Percentiles rank a stretch among this genome's conserved stretches.
Conservation (phyloP, 2,888 invertebrate species). For the Oscheius sp. region DNA sequence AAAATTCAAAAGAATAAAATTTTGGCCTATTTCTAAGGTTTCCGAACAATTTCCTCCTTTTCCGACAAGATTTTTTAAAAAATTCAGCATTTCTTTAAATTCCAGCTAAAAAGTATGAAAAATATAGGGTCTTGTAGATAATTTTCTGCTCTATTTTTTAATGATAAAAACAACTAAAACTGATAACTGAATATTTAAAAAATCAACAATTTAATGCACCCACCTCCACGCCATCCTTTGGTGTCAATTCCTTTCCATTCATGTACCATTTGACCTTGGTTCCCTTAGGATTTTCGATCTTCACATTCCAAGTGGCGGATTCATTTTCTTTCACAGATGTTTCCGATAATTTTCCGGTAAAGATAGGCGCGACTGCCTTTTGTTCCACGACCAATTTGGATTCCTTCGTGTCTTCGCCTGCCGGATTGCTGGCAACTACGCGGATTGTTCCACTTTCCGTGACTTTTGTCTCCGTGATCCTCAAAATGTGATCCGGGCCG, state of each 20-base stretch:
- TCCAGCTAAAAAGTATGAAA: no score
- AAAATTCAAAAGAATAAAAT: background rate
- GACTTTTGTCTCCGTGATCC: conserved; percentile 51
- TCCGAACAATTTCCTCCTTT: no score
- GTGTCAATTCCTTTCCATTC: conserved; percentile 59
- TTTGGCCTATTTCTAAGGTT: background rate
- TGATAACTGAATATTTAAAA: background rate
- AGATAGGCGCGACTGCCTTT: conserved; percentile 82
- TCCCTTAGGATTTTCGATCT: conserved; percentile 54
- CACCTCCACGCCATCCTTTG: conserved; percentile 48
- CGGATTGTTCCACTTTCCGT: conserved; percentile 58
- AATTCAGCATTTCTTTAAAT: no score
- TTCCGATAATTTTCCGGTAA: conserved; percentile 85
- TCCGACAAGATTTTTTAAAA: no score
- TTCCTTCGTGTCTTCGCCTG: conserved; percentile 56
- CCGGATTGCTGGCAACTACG: conserved; percentile 63
- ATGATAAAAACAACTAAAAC: no score
- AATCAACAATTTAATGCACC: no score
- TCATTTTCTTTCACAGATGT: conserved; percentile 87
- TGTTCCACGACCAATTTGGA: conserved; percentile 69
- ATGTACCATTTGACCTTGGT: conserved; percentile 63
- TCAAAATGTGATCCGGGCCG: conserved; percentile 52
- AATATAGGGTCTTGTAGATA: no score
- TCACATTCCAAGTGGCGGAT: conserved; percentile 49
- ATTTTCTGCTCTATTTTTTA: no score